Evolutionary conservation across 2,888 invertebrate species (phyloP), one percentile per base, ranked within the genome.

Genomic region (Palloptera scutellata): DNA sequence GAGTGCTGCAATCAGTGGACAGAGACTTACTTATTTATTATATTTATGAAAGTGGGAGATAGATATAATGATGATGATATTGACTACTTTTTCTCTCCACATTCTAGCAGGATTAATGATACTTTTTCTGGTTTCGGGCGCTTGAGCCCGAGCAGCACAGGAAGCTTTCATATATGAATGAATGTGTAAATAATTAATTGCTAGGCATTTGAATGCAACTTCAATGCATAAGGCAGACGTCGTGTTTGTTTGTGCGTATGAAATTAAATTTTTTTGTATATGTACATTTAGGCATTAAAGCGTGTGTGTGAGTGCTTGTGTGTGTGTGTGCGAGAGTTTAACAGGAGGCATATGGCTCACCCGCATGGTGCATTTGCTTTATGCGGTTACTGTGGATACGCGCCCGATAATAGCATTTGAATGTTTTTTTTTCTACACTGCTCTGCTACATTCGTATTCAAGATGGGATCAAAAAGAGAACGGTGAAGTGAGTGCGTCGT

Each of bases 351-450:
- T 19, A 13, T 12, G 60, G 63, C 60, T 63, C 57, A 64, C 54
- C 52, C 45, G 51, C 57, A 42, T 65, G 41, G 9, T 15, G 40
- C 57, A 57, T 68, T 70, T 67, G 66, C 63, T 58, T 59, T 67
- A 61, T 66, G 59, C 53, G 64, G 68, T 67, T 62, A 59, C 53
- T 42, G 68, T 42, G 52, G 60, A 43, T 57, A 41, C 40, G 57
- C 20, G 48, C 42, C 69, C 64, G 69, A 64, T 72, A 72, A 72
- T 70, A 69, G 68, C 68, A 67, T 70, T 72, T 70, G 70, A 69
- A 65, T 69, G 70, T 70, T 67, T 60, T 62, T 69, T 55, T 55
- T 62, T 53, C n/a, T 45, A 43, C 10, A 54, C 17, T 9, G 11
- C 19, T 19, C 19, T 55, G 17, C 3, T 2, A 6, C 30, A 30